Conservation (phyloP, 2,888 invertebrate species). For the Pomacea canaliculata region DNA sequence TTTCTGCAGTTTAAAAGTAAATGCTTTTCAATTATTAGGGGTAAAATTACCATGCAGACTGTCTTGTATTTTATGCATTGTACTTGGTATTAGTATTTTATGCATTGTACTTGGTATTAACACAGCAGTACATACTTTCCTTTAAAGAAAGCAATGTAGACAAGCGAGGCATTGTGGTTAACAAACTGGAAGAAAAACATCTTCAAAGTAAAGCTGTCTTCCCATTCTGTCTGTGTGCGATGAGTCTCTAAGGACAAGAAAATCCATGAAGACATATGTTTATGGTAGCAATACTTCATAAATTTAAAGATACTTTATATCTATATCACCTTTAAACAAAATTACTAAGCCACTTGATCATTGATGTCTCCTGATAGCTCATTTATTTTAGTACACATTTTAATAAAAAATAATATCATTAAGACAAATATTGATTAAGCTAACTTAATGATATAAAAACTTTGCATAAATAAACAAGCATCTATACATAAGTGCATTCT, state of each 20-base stretch:
- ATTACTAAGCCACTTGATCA: no score
- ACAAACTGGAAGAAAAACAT: slow-evolving; percentile 96
- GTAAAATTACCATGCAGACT: background rate
- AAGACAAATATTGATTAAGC: no score
- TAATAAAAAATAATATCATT: no score
- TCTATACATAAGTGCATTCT: no score
- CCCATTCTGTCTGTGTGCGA: slow-evolving; percentile 93
- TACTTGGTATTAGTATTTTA: background rate
- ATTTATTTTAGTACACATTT: no score
- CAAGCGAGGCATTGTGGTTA: slow-evolving; percentile 95
- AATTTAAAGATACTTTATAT: no score
- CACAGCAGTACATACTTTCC: slow-evolving; percentile 72
- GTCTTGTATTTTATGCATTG: background rate
- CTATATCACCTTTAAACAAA: no score
- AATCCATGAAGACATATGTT: background rate
- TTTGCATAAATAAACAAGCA: no score
- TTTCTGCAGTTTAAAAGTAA: background rate
- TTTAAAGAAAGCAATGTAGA: slow-evolving; percentile 98
- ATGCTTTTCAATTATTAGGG: background rate
- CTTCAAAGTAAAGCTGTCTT: slow-evolving; percentile 93
- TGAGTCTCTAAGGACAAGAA: slow-evolving; percentile 75
- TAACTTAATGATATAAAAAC: no score
- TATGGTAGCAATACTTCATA: background rate
- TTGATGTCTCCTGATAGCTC: background rate
- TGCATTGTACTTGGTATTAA: no score